These are phyloP conservation scores for Colaptes auratus DNA, from an alignment of 2,113 vertebrate genomes.

Conservation along the genomic window DNA sequence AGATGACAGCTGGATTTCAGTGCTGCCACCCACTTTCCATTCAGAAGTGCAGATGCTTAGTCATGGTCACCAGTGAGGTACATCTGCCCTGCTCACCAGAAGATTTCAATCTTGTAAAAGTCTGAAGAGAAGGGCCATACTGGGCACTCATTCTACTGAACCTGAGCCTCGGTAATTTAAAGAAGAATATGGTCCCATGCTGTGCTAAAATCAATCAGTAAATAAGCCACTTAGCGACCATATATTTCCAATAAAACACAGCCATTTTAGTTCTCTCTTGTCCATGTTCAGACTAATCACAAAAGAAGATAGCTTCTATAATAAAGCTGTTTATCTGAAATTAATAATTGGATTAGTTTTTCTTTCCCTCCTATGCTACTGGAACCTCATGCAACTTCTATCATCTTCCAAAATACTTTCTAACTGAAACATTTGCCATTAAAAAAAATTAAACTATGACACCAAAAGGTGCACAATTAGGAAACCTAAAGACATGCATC, in stretches of 20 bases:
- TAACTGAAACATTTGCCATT: conserved; percentile 22
- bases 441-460: neutral
- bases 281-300: neutral
- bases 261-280: neutral
- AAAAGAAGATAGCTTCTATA: conserved; percentile 6
- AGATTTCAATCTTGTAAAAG: neutral
- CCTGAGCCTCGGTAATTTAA: neutral
- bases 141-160: neutral
- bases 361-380: neutral
- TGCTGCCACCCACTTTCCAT: neutral
- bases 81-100: neutral
- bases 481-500: neutral
- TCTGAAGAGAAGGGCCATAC: neutral
- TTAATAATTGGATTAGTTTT: conserved; percentile 49
- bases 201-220: neutral
- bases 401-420: conserved; percentile 27
- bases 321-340: conserved; percentile 58
- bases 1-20: neutral
- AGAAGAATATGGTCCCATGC: neutral
- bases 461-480: neutral
- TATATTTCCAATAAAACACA: neutral
- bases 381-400: conserved; percentile 23
- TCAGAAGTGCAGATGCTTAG: neutral
- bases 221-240: neutral
- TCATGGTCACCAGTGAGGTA: neutral